Evolutionary conservation across 2,888 invertebrate species (phyloP).

Genomic region (Serripes groenlandicus): DNA sequence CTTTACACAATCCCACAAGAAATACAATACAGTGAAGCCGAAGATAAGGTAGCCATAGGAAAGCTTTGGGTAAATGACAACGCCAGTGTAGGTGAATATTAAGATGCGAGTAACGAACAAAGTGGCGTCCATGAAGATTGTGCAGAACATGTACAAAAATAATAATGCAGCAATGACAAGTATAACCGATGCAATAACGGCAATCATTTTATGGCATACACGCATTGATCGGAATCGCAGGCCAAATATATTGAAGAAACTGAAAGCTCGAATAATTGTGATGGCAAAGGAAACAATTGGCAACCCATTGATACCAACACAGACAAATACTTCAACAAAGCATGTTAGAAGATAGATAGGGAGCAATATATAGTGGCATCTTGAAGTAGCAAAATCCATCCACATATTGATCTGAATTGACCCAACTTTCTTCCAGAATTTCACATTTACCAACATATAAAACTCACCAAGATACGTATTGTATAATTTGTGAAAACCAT

Average conservation of each 20-base stretch:
- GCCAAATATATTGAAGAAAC: too few species aligned
- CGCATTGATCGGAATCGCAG: too few species aligned
- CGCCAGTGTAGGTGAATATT: constrained; percentile 67
- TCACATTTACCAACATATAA: constrained; percentile 60
- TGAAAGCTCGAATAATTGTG: constrained; percentile 46
- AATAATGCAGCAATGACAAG: not conserved
- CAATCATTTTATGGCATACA: too few species aligned
- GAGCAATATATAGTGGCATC: not conserved
- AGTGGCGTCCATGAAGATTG: constrained; percentile 64
- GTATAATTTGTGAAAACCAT: constrained; percentile 55
- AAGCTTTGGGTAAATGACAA: constrained; percentile 60
- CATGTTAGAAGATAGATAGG: constrained; percentile 48
- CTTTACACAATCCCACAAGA: constrained; percentile 55
- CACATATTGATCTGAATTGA: constrained; percentile 37
- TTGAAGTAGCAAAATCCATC: not conserved
- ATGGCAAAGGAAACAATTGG: constrained; percentile 54
- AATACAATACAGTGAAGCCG: constrained; percentile 56
- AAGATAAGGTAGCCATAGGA: constrained; percentile 68
- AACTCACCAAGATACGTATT: constrained; percentile 47
- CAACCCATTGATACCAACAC: constrained; percentile 46
- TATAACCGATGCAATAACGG: constrained; percentile 46
- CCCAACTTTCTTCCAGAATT: constrained; percentile 56
- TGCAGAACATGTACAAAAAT: constrained; percentile 64
- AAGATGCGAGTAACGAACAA: constrained; percentile 57
- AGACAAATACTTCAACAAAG: constrained; percentile 44